Percentiles rank a stretch among this genome's conserved stretches.
These are phyloP conservation scores for Slavum lentiscoides DNA, from an alignment of 2,888 invertebrate species.

Conservation along the genomic window DNA sequence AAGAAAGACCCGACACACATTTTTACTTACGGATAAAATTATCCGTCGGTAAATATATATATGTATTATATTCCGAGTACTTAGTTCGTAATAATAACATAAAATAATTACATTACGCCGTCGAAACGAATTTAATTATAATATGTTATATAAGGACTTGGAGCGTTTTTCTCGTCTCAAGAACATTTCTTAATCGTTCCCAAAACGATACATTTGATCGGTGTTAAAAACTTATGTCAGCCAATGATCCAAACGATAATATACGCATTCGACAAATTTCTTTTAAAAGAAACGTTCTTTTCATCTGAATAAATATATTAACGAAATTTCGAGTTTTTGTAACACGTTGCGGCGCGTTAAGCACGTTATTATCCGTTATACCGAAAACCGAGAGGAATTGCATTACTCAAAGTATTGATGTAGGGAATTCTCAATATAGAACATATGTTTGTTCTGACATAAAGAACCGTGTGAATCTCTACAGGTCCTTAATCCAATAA, in stretches of 20 bases:
- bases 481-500: constrained; percentile 22
- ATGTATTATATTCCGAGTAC: no score
- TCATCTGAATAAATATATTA: no score
- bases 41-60: no score
- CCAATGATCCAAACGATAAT: no score
- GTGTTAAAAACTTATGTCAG: no score
- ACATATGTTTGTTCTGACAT: constrained; percentile 24
- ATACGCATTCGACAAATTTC: no score
- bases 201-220: not conserved
- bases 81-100: constrained; percentile 3
- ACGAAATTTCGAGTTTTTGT: not conserved
- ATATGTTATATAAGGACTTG: not conserved
- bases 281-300: no score
- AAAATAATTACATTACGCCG: not conserved
- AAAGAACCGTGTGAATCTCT: constrained; percentile 20
- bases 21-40: no score
- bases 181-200: not conserved
- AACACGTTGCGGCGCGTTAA: not conserved
- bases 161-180: not conserved
- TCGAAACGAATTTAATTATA: not conserved
- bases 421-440: not conserved
- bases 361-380: not conserved
- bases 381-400: not conserved
- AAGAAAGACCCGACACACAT: no score
- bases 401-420: not conserved